Evolutionary conservation across 2,797 vertebrate genomes (phyloP), one percentile per base, ranked within the genome.

Genomic region (Silurus lanzhouensis): DNA sequence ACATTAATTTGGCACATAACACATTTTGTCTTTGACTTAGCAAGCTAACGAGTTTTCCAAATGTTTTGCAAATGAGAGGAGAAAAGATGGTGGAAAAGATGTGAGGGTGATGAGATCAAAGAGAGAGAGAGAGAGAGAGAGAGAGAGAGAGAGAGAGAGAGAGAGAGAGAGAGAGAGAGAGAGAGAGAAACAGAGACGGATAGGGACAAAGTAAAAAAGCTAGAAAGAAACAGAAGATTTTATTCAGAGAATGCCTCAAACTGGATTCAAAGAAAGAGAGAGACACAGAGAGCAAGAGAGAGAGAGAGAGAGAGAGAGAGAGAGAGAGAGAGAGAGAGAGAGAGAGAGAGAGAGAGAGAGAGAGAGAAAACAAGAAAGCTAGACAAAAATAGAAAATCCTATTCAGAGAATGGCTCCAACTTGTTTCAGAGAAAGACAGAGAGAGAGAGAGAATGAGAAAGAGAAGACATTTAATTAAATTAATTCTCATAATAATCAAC

Each of bases 401-500:
- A 63, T 1, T 63, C 20, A 52, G 7, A 52, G 48, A 52, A 52
- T 52, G 48, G 60, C 20, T 63, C 60, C 20, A 22, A 63, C 60
- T 60, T 15, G 19, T 15, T 60, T 60, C 58, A 22, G 57, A 58
- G 63, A 25, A 4, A 63, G 61, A 25, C 9, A 64, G 63, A 38
- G 14, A 38, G 67, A 68, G 31, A 71, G 31, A 70, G 31, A 71
- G 14, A 9, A 38, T 38, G 38, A 38, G 38, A 38, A 1, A 10
- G 70, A 14, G 70, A 13, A 68, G 31, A 68, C 14, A 68, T 3
- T 44, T 44, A 46, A 19, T 72, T 72, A 38, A 38, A 38, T 38
- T 22, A 72, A 48, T n/a, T 72, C 44, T 72, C 70, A 44, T 70
- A 46, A 48, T 46, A 48, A 72, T 72, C 20, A 72, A 46, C 70